Evolutionary conservation across 2,888 invertebrate species (phyloP).

Genomic region (Melipona bicolor): DNA sequence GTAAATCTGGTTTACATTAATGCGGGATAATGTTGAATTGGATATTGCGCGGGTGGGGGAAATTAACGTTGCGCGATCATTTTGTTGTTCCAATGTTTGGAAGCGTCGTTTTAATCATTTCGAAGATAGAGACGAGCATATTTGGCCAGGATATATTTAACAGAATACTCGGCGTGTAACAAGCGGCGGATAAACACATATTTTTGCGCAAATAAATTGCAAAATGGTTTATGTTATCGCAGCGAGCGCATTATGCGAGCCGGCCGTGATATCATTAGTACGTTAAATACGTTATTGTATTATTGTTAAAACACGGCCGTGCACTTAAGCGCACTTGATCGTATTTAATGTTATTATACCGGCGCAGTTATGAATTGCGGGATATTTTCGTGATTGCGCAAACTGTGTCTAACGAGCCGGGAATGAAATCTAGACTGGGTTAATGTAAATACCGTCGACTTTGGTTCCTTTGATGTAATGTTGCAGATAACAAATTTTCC

Average conservation of each 20-base stretch:
- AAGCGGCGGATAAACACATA: not conserved
- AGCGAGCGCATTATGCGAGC: too few species aligned
- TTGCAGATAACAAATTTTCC: too few species aligned
- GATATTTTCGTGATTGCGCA: constrained; percentile 67
- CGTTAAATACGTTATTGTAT: constrained; percentile 24
- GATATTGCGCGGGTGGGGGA: not conserved
- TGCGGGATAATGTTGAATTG: not conserved
- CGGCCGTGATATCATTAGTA: not conserved
- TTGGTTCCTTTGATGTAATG: too few species aligned
- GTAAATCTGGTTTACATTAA: not conserved
- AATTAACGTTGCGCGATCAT: not conserved
- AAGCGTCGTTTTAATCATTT: not conserved
- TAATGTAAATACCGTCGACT: too few species aligned
- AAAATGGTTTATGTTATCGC: not conserved
- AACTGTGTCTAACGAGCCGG: constrained; percentile 75
- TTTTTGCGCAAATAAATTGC: too few species aligned
- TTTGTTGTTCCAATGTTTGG: not conserved
- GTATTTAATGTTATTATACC: constrained; percentile 5
- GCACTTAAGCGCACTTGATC: constrained; percentile 20
- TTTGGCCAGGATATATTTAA: not conserved
- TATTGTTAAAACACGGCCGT: constrained; percentile 5
- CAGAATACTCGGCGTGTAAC: not conserved
- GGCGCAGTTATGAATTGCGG: constrained; percentile 6
- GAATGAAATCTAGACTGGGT: not conserved
- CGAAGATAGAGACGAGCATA: not conserved